These are phyloP conservation scores for Myotis daubentonii DNA, from an alignment of 2,797 vertebrate species.

Conservation along the genomic window DNA sequence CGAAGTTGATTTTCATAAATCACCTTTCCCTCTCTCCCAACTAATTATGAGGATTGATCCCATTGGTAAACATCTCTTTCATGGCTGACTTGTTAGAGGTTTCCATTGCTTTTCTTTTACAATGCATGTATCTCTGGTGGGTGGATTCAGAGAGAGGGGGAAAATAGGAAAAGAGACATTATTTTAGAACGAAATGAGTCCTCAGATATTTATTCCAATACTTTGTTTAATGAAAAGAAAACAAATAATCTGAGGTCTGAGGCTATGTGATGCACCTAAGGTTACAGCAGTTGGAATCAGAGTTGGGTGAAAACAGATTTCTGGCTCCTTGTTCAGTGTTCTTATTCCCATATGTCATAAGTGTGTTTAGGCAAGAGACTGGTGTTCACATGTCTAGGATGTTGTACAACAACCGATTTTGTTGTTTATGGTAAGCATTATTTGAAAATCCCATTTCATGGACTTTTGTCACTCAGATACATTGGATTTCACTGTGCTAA, in stretches of 20 bases:
- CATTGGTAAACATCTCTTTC: background rate
- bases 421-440: background rate
- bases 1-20: constrained; percentile 12
- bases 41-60: background rate
- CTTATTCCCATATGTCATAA: background rate
- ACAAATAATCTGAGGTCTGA: background rate
- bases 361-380: background rate
- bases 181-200: constrained; percentile 28
- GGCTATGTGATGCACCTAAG: background rate
- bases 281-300: background rate
- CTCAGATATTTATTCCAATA: background rate
- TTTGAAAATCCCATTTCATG: background rate
- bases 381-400: background rate
- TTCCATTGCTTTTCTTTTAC: constrained; percentile 1
- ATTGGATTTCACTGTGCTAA: background rate
- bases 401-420: background rate
- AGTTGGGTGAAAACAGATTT: background rate
- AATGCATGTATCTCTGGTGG: background rate
- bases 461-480: background rate
- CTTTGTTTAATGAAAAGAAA: constrained; percentile 16
- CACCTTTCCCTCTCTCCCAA: background rate
- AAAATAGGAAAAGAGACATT: background rate
- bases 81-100: background rate
- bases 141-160: background rate
- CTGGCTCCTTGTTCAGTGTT: background rate